Conservation (phyloP, 2,113 vertebrate species). For the Pavo muticus region DNA sequence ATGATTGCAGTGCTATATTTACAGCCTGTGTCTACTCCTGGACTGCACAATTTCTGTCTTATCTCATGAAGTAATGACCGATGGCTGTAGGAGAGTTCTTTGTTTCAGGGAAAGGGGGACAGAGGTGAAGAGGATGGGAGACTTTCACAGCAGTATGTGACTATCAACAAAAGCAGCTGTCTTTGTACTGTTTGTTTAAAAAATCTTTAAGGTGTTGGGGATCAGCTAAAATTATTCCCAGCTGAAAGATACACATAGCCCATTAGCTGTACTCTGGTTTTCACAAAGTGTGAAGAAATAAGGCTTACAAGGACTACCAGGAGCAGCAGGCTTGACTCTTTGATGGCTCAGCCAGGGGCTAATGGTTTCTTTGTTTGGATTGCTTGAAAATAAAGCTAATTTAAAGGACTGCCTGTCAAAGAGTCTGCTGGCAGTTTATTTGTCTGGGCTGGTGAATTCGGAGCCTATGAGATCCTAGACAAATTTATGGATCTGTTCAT, state of each 20-base stretch:
- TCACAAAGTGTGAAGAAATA: background rate
- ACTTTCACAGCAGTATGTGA: background rate
- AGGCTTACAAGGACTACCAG: background rate
- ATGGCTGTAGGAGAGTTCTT: background rate
- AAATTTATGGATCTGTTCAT: constrained; percentile 22
- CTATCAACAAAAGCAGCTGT: background rate
- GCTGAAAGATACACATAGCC: background rate
- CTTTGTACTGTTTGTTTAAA: background rate
- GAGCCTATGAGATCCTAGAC: background rate
- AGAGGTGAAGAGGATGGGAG: background rate
- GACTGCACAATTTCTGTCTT: background rate
- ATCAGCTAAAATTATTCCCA: background rate
- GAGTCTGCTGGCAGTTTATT: constrained; percentile 6
- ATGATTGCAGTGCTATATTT: background rate
- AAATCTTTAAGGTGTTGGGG: background rate
- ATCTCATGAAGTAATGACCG: background rate
- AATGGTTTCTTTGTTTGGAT: background rate
- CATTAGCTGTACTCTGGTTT: background rate
- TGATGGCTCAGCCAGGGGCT: background rate
- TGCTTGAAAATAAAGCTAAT: background rate
- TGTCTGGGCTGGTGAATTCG: background rate
- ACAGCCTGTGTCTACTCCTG: background rate
- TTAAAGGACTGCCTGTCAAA: background rate
- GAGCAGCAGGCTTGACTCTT: background rate
- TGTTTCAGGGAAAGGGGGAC: background rate